Conservation (phyloP, 1,140 invertebrate species). For the Diploscapter pachys region DNA sequence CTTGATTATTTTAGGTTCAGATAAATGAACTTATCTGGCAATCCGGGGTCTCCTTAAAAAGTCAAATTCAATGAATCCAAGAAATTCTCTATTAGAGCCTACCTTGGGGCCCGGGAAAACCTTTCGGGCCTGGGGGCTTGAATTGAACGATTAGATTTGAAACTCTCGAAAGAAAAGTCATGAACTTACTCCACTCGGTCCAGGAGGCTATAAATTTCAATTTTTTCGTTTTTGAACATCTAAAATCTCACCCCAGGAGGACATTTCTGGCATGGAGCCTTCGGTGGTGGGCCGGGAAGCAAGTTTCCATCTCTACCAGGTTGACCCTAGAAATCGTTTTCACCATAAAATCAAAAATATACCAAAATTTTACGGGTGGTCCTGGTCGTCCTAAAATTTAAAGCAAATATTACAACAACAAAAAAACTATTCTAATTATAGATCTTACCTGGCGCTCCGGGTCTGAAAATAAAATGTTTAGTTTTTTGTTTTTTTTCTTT, state of each 20-base stretch:
- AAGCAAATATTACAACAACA: too few relatives aligned
- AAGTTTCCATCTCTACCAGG: constrained; percentile 54
- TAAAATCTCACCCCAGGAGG: constrained; percentile 20
- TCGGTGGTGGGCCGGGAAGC: constrained; percentile 57
- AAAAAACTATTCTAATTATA: too few relatives aligned
- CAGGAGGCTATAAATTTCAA: constrained; percentile 17
- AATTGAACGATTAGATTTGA: too few relatives aligned
- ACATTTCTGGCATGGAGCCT: constrained; percentile 58
- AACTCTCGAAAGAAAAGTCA: too few relatives aligned
- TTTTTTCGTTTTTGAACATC: too few relatives aligned
- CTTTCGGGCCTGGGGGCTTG: constrained; percentile 50
- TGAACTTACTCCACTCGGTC: constrained; percentile 39
- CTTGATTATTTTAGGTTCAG: too few relatives aligned
- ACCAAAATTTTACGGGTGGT: constrained; percentile 58
- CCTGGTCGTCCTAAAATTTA: constrained; percentile 44
- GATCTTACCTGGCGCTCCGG: too few relatives aligned
- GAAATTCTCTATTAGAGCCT: too few relatives aligned
- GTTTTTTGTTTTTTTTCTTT: too few relatives aligned
- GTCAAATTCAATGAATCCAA: too few relatives aligned
- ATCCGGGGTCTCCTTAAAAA: constrained; percentile 45
- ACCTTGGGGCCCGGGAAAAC: constrained; percentile 50
- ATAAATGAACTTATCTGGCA: constrained; percentile 23
- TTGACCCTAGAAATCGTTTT: constrained; percentile 57
- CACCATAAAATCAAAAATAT: constrained; percentile 50
- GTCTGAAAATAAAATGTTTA: too few relatives aligned